These are phyloP conservation scores for Cotesia congregata DNA, from an alignment of 2,888 invertebrate species.

Conservation along the genomic window DNA sequence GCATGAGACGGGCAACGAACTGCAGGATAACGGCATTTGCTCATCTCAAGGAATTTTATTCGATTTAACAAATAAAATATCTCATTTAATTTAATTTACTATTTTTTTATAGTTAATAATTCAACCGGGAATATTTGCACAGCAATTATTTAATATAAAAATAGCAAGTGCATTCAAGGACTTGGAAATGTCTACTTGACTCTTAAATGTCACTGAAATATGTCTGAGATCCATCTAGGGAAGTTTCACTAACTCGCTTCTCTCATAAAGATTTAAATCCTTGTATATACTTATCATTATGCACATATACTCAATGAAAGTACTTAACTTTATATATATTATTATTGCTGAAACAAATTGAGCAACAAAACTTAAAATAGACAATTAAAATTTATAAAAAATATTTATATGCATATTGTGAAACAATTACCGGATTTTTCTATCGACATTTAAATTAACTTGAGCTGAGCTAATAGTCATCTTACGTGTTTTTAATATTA, in stretches of 20 bases:
- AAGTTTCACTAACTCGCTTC: slow-evolving; percentile 18
- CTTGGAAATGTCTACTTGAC: slow-evolving; percentile 11
- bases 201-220: slow-evolving; percentile 29
- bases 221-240: slow-evolving; percentile 24
- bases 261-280: not conserved
- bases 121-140: not conserved
- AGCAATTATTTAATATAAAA: slow-evolving; percentile 20
- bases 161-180: slow-evolving; percentile 28
- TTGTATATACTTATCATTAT: not conserved
- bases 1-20: slow-evolving; percentile 27
- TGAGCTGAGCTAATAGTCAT: not conserved
- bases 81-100: slow-evolving; percentile 1
- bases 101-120: not conserved
- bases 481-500: not conserved
- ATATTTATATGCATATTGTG: not conserved
- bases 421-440: not conserved
- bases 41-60: not conserved
- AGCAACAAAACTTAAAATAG: no score
- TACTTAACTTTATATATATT: no score
- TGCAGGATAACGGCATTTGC: slow-evolving; percentile 28
- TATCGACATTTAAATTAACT: not conserved
- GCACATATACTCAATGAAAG: not conserved
- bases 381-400: no score
- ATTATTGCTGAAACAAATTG: no score
- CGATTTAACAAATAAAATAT: not conserved